phyloP scores from a whole-genome alignment of 2,888 invertebrate species.

The Dicycla oo region DNA sequence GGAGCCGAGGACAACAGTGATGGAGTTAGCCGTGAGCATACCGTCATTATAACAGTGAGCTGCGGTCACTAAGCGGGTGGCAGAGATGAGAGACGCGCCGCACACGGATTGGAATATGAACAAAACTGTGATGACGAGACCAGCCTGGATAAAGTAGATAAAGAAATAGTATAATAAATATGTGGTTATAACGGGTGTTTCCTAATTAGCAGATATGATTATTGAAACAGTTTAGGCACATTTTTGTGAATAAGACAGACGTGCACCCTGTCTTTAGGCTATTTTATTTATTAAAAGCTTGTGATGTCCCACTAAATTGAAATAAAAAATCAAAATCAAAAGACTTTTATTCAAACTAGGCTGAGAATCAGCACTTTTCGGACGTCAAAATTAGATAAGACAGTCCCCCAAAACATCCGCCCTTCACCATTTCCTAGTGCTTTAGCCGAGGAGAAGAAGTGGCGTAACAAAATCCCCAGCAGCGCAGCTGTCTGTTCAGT shows the following conservation, averaged over 20 bases:
- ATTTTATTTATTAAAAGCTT: no score
- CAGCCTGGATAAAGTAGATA: conserved; percentile 67
- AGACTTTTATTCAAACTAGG: no score
- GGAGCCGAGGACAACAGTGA: conserved; percentile 77
- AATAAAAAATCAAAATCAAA: no score
- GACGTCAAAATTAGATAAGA: no score
- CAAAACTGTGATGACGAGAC: conserved; percentile 74
- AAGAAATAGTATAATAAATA: background rate
- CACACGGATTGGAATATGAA: conserved; percentile 74
- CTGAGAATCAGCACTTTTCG: no score
- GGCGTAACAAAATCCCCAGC: no score
- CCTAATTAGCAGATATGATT: background rate
- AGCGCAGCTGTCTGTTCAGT: no score
- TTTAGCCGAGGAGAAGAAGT: no score
- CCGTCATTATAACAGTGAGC: conserved; percentile 77
- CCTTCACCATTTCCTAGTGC: no score
- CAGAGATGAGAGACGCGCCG: conserved; percentile 73
- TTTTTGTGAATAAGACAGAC: background rate
- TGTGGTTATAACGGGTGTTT: background rate
- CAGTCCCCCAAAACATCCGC: no score
- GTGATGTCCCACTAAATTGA: no score
- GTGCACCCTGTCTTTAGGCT: background rate
- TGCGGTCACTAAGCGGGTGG: conserved; percentile 71
- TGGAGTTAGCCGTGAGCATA: conserved; percentile 63
- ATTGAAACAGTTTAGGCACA: background rate